Percentiles rank a stretch among this genome's conserved stretches.
Evolutionary conservation across 2,797 vertebrate genomes (phyloP).

Genomic region (Cyclopterus lumpus): DNA sequence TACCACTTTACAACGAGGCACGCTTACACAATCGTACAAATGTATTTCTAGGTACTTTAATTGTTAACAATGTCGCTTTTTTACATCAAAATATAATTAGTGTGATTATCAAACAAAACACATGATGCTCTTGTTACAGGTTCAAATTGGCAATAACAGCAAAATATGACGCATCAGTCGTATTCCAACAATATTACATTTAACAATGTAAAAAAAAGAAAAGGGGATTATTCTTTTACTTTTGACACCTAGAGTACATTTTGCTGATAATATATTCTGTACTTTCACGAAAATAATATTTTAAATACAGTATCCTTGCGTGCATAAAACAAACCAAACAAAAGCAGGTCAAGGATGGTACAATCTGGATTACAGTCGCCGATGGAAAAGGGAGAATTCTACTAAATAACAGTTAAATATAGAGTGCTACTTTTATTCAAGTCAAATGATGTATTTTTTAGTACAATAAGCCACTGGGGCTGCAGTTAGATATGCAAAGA

Average conservation of each 20-base stretch:
- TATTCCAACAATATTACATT: neutral
- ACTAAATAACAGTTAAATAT: neutral
- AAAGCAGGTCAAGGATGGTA: neutral
- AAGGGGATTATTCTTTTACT: neutral
- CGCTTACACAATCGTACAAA: neutral
- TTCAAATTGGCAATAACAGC: no score
- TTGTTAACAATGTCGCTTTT: neutral
- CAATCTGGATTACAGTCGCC: neutral
- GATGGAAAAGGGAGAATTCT: neutral
- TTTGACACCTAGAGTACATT: neutral
- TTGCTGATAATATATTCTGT: neutral
- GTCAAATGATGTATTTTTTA: neutral
- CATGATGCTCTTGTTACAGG: neutral
- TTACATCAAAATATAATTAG: neutral
- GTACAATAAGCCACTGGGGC: neutral
- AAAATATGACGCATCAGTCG: neutral
- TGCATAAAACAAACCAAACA: neutral
- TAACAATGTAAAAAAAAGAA: neutral
- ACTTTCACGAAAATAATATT: neutral
- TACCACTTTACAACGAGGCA: neutral
- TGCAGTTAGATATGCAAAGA: neutral
- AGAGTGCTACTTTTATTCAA: neutral
- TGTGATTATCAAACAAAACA: neutral
- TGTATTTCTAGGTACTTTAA: neutral
- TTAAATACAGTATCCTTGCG: neutral